Percentiles rank a stretch among this genome's conserved stretches.
phyloP scores from a whole-genome alignment of 2,797 vertebrate species.

The Gymnopithys bicolor region DNA sequence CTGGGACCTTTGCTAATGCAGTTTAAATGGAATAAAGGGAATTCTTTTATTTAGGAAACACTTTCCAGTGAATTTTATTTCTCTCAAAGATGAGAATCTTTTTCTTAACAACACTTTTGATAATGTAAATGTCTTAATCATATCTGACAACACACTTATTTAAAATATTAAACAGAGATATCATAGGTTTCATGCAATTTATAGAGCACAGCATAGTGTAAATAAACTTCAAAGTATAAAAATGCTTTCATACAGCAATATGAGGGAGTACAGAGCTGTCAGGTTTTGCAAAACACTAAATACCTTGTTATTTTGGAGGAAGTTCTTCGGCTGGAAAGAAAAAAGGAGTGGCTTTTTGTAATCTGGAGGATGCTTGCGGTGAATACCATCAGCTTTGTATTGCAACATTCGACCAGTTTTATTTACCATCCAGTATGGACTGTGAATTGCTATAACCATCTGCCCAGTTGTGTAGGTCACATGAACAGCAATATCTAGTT shows the following conservation, averaged over 20 bases:
- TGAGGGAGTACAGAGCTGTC: not conserved
- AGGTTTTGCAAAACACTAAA: not conserved
- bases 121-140: not conserved
- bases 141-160: not conserved
- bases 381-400: constrained; percentile 97
- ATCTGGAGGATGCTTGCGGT: constrained; percentile 93
- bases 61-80: not conserved
- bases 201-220: not conserved
- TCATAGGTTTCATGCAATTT: not conserved
- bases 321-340: constrained; percentile 95
- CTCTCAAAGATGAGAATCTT: not conserved
- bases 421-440: constrained; percentile 98
- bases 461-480: constrained; percentile 88
- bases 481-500: constrained; percentile 92
- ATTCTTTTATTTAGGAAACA: not conserved
- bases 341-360: constrained; percentile 94
- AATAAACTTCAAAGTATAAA: not conserved
- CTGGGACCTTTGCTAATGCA: not conserved
- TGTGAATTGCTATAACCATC: constrained; percentile 87
- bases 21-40: not conserved
- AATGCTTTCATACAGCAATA: not conserved
- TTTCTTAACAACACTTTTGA: not conserved
- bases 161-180: not conserved
- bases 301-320: constrained; percentile 96
- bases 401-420: constrained; percentile 93